phyloP scores from a whole-genome alignment of 2,888 invertebrate species.

The Cephus pulcher region DNA sequence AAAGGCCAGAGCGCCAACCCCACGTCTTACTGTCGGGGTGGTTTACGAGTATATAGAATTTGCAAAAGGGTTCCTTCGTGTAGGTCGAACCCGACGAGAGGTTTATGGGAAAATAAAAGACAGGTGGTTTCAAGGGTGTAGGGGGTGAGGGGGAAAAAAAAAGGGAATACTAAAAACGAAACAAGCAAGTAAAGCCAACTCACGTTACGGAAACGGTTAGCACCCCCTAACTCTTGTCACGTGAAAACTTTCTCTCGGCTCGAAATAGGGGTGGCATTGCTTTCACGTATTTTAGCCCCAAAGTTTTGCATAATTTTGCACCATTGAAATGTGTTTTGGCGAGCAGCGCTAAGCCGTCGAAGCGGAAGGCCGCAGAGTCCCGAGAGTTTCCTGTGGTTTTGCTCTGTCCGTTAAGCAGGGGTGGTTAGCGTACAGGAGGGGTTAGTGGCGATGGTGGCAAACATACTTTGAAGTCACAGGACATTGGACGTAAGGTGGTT shows the following conservation, averaged over 20 bases:
- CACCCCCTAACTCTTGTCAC: neutral
- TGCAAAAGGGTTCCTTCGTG: neutral
- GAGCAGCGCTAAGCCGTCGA: neutral
- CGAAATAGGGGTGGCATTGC: neutral
- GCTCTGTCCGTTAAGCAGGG: neutral
- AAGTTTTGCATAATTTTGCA: neutral
- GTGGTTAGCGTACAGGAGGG: neutral
- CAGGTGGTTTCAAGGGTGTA: neutral
- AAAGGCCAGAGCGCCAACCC: neutral
- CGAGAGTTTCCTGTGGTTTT: neutral
- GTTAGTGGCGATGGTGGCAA: neutral
- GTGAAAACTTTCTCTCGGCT: neutral
- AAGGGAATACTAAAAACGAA: neutral
- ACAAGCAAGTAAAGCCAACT: neutral
- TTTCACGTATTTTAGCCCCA: neutral
- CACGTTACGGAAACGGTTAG: neutral
- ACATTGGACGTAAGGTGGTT: neutral
- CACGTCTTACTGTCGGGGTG: neutral
- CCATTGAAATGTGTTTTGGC: neutral
- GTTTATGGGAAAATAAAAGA: neutral
- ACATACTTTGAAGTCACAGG: neutral
- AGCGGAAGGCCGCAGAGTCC: neutral
- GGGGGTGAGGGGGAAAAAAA: neutral
- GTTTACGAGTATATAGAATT: neutral
- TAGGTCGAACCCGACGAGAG: neutral